Base-by-base conservation (phyloP, 2,888 invertebrate species). In the Criorhina ranunculi region DNA sequence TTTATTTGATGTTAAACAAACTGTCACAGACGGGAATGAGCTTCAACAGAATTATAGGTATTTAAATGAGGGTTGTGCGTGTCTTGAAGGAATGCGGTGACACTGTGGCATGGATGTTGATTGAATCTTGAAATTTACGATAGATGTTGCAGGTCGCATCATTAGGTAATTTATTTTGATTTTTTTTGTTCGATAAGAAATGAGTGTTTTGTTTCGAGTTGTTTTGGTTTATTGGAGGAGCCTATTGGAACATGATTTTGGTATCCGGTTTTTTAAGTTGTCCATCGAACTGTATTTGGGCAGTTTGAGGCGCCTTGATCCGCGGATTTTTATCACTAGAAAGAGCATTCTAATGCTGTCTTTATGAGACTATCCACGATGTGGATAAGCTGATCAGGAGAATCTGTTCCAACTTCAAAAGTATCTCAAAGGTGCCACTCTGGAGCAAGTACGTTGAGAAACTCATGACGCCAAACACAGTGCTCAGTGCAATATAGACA, bases 1-100 rank as follows among this genome's bases (percentile, higher is more conserved):
- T 80, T 85, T 85, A 85, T 85, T 70, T 29, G 80, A 59, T 85
- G 79, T 80, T 85, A 60, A 51, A 83, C 79, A 83, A 79, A 77
- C 67, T 77, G 82, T 67, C 72, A 55, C 53, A 12, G 40, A 60
- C 2, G 11, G 5, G 12, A 46, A 24, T 24, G 55, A 29, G 9
- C 7, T 49, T 17, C 33, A 40, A 67, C n/a, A 60, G 67, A n/a
- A 35, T 57, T 73, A 79, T 24, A 4, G 24, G 24, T 4, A 24
- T 79, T 73, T 57, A 66, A 79, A 73, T 66, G 33, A 59, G 17
- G 31, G 24, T 66, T 44, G 24, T 24, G 24, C 24, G 4, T 24
- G 24, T 44, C 19, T 53, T 24, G 15, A n/a, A n/a, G n/a, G 57
- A 57, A 57, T 24, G 29, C 12, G 15, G 17, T 31, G 33, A 5